Conservation (phyloP, 2,113 vertebrate genomes). For the Galemys pyrenaicus region DNA sequence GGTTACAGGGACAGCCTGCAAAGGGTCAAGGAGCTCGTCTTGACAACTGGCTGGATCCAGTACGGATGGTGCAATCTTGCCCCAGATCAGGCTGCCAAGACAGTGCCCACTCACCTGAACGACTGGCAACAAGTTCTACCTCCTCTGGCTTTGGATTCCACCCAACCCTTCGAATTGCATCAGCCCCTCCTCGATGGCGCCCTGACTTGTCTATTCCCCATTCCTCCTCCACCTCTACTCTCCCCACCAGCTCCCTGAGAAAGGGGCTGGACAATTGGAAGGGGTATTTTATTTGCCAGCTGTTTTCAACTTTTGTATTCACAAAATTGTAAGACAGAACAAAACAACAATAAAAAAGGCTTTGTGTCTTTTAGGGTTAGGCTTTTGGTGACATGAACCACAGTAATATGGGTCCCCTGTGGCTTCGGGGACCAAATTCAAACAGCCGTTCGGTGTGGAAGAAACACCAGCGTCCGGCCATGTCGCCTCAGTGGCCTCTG, state of each 20-base stretch:
- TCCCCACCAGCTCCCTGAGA: not conserved
- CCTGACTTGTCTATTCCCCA: no score
- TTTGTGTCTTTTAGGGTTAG: not conserved
- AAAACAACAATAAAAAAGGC: not conserved
- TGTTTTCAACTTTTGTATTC: not conserved
- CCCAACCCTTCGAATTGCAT: accelerated
- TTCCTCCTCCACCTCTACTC: not conserved
- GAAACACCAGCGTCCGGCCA: not conserved
- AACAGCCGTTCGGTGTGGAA: not conserved
- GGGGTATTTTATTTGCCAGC: not conserved
- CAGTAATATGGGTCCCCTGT: not conserved
- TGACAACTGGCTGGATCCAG: accelerated
- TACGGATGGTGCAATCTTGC: not conserved
- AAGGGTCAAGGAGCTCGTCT: accelerated
- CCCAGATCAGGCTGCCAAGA: no score
- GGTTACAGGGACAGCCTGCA: no score
- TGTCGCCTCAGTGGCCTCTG: not conserved
- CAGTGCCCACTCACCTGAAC: not conserved
- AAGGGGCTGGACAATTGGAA: not conserved
- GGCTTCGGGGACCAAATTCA: not conserved
- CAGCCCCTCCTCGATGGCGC: not conserved
- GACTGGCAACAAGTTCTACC: not conserved
- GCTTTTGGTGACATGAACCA: not conserved
- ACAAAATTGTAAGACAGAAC: not conserved
- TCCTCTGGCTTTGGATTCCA: not conserved